phyloP scores from a whole-genome alignment of 1,140 invertebrate species.

The Procambarus clarkii region DNA sequence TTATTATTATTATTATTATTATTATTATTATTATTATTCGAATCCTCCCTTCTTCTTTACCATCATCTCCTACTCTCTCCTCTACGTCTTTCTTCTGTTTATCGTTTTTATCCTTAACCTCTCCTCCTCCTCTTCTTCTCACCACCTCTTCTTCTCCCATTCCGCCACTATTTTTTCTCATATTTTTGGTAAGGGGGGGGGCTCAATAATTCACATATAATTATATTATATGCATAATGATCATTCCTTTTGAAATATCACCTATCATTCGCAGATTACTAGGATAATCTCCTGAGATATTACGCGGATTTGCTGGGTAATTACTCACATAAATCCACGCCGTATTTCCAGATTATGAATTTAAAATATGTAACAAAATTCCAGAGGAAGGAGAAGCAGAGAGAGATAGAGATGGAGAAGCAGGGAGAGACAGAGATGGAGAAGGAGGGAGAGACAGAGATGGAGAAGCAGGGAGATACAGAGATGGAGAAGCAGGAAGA shows the following conservation, averaged over 20 bases:
- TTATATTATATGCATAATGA: constrained; percentile 11
- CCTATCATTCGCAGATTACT: constrained; percentile 34
- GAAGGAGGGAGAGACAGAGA: too few species aligned
- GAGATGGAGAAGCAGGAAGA: constrained; percentile 18
- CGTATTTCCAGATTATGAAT: constrained; percentile 33
- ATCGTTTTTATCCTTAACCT: background rate
- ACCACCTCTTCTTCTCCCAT: background rate
- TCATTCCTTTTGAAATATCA: constrained; percentile 38
- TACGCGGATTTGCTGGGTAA: background rate
- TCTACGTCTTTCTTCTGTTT: background rate
- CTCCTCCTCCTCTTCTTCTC: background rate
- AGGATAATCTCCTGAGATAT: constrained; percentile 20
- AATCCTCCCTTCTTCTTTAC: background rate
- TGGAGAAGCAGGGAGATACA: background rate
- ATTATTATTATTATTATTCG: background rate
- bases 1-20: too few species aligned
- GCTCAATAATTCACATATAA: background rate
- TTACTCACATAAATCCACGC: constrained; percentile 35
- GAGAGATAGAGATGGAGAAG: background rate
- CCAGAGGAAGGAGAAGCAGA: background rate
- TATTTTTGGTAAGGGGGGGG: background rate
- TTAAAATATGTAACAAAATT: constrained; percentile 22
- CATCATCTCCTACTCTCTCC: background rate
- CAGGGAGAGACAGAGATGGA: too few species aligned
- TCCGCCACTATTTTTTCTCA: too few species aligned